Conservation (phyloP, 2,113 vertebrate genomes). For the Cepphus grylle region DNA sequence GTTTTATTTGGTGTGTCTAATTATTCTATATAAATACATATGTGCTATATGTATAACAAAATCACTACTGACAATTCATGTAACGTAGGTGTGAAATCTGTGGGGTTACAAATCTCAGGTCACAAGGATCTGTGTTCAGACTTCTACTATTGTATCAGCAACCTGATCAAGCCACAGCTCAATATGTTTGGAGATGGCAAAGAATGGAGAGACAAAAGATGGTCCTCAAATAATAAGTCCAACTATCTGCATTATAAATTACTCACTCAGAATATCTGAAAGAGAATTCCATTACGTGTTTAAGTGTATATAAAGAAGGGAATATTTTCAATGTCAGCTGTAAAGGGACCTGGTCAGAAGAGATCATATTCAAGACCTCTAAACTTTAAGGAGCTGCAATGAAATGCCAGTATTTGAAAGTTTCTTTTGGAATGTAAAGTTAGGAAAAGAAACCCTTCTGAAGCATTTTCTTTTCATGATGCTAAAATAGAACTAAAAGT, state of each 20-base stretch:
- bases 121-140: background rate
- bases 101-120: background rate
- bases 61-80: background rate
- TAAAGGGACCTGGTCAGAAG: background rate
- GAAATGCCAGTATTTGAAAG: background rate
- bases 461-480: background rate
- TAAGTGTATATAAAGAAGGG: background rate
- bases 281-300: background rate
- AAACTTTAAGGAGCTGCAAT: background rate
- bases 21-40: background rate
- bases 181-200: background rate
- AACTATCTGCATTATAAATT: background rate
- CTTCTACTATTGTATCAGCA: background rate
- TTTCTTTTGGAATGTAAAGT: background rate
- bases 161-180: background rate
- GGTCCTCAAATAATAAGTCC: background rate
- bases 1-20: background rate
- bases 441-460: background rate
- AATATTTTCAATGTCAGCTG: background rate
- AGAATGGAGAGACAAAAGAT: background rate
- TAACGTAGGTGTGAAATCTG: background rate
- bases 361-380: background rate
- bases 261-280: background rate
- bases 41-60: background rate
- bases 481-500: background rate